Conservation (phyloP, 37 sponge, comb jelly and placozoan species). For the Cladorhizidae sp. region DNA sequence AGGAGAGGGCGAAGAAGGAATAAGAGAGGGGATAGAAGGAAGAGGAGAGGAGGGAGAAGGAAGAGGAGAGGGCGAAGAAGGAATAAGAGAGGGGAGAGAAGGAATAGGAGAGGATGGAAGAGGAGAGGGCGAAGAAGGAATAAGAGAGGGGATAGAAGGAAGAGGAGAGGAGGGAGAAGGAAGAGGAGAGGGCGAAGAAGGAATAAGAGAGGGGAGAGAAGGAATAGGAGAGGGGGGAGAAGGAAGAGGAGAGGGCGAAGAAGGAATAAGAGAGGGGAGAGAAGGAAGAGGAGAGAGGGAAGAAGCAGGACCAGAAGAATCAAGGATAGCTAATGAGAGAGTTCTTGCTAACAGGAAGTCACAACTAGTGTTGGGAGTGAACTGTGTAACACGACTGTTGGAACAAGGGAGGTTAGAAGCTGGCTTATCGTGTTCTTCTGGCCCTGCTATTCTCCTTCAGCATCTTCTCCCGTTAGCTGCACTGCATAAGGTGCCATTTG, state of each 20-base stretch:
- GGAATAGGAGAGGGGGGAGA: neutral
- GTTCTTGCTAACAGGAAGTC: conserved; percentile 18
- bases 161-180: neutral
- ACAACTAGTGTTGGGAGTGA: conserved; percentile 62
- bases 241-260: too few relatives aligned
- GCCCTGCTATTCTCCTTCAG: conserved; percentile 32
- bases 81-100: too few relatives aligned
- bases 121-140: neutral
- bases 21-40: neutral
- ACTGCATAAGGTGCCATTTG: conserved; percentile 42
- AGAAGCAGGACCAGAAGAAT: neutral
- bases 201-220: neutral
- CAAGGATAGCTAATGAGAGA: neutral
- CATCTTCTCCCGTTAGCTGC: conserved; percentile 65
- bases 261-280: too few relatives aligned
- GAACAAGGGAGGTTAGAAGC: conserved; percentile 56
- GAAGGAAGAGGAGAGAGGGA: neutral
- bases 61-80: neutral
- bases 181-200: too few relatives aligned
- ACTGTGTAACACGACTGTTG: conserved; percentile 43
- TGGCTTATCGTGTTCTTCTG: conserved; percentile 63
- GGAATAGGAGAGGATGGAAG: neutral
- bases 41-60: neutral
- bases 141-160: neutral
- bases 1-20: neutral